Percentiles rank a stretch among this genome's conserved stretches.
These are phyloP conservation scores for Periplaneta americana DNA, from an alignment of 1,140 invertebrate genomes.

Conservation along the genomic window DNA sequence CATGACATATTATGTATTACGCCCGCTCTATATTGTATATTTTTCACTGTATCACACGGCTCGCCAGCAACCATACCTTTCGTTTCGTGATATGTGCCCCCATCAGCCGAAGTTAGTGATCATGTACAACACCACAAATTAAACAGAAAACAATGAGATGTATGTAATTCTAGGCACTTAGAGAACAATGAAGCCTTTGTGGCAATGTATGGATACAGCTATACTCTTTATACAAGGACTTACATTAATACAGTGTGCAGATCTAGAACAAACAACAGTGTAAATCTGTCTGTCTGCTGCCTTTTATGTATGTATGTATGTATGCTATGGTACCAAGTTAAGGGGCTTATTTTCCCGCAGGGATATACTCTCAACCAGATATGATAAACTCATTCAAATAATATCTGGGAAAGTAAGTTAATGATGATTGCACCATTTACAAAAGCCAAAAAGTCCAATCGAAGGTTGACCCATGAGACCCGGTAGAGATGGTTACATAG, in stretches of 20 bases:
- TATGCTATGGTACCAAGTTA: neutral
- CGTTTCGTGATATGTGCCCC: neutral
- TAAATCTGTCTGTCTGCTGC: neutral
- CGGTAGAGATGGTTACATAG: neutral
- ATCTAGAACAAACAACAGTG: neutral
- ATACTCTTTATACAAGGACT: conserved; percentile 10
- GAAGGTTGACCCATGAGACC: neutral
- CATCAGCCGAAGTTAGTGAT: neutral
- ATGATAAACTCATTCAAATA: neutral
- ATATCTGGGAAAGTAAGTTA: neutral
- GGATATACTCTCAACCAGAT: neutral
- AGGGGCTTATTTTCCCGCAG: neutral
- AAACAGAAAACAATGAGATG: conserved; percentile 11
- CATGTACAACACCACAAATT: conserved; percentile 8
- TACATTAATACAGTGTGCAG: neutral
- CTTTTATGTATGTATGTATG: too few relatives aligned
- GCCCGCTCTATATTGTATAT: neutral
- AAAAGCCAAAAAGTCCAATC: neutral
- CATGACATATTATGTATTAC: neutral
- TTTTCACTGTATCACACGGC: neutral
- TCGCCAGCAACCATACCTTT: neutral
- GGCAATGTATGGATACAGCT: conserved; percentile 5
- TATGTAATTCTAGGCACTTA: conserved; percentile 15
- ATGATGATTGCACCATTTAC: neutral
- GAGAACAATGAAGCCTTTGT: conserved; percentile 13